A percentile compares a stretch with the other conserved stretches of the same genome.
phyloP scores from a whole-genome alignment of 2,113 vertebrate species.

The Cottus gobio region DNA sequence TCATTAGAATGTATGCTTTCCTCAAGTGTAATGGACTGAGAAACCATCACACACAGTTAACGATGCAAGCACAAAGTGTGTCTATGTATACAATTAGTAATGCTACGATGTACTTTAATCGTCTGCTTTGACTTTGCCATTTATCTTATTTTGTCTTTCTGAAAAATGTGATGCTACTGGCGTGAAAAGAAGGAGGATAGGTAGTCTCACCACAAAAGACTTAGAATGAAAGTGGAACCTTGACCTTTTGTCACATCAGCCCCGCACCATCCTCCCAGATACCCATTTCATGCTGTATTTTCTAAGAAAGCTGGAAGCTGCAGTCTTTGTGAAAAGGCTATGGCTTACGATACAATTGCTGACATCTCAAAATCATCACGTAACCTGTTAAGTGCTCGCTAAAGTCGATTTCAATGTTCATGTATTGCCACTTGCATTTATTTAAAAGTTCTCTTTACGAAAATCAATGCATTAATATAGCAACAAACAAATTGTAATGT shows the following conservation, averaged over 20 bases:
- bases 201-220: not conserved
- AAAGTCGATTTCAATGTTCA: not conserved
- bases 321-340: not conserved
- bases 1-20: conserved; percentile 58
- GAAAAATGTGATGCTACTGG: conserved; percentile 12
- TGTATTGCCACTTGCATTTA: not conserved
- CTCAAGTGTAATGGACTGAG: conserved; percentile 68
- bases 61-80: conserved; percentile 53
- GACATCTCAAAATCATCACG: not conserved
- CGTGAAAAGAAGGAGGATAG: conserved; percentile 8
- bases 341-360: not conserved
- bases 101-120: conserved; percentile 49
- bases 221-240: conserved; percentile 16
- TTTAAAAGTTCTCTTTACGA: not conserved
- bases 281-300: conserved; percentile 9
- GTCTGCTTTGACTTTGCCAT: conserved; percentile 32
- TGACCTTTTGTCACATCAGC: conserved; percentile 26
- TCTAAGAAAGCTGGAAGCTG: not conserved
- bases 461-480: not conserved
- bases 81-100: conserved; percentile 61
- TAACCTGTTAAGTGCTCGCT: not conserved
- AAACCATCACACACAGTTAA: conserved; percentile 63
- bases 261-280: not conserved
- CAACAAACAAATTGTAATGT: not conserved
- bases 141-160: conserved; percentile 28